A percentile compares a stretch with the other conserved stretches of the same genome.
Evolutionary conservation across 2,888 invertebrate species (phyloP).

Genomic region (Linyphia triangularis): DNA sequence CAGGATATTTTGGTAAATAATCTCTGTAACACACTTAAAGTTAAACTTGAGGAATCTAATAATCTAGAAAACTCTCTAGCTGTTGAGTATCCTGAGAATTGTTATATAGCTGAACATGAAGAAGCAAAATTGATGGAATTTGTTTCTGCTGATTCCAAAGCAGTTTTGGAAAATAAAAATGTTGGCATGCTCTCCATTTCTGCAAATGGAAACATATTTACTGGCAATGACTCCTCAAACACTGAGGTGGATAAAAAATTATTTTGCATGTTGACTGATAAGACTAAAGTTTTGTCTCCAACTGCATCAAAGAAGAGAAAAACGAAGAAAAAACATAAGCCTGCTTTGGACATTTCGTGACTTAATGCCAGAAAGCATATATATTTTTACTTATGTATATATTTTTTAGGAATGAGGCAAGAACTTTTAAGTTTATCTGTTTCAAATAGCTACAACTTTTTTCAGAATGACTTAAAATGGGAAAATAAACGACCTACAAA

Average conservation of each 20-base stretch:
- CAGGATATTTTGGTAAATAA: neutral
- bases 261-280: constrained; percentile 21
- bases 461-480: no score
- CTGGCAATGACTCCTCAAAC: neutral
- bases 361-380: no score
- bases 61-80: neutral
- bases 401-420: no score
- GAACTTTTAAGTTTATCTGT: no score
- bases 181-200: neutral
- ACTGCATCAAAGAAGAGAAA: constrained; percentile 23
- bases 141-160: neutral
- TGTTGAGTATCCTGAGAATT: neutral
- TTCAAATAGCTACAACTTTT: no score
- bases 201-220: neutral
- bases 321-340: constrained; percentile 6
- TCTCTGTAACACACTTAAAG: neutral
- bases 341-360: neutral
- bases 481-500: no score
- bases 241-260: neutral
- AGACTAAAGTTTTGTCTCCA: neutral
- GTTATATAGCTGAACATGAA: neutral
- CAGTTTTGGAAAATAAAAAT: neutral
- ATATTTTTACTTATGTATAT: no score
- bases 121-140: neutral
- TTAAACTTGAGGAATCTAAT: neutral